phyloP scores from a whole-genome alignment of 2,888 invertebrate genomes.

The Drosophila paranaensis region DNA sequence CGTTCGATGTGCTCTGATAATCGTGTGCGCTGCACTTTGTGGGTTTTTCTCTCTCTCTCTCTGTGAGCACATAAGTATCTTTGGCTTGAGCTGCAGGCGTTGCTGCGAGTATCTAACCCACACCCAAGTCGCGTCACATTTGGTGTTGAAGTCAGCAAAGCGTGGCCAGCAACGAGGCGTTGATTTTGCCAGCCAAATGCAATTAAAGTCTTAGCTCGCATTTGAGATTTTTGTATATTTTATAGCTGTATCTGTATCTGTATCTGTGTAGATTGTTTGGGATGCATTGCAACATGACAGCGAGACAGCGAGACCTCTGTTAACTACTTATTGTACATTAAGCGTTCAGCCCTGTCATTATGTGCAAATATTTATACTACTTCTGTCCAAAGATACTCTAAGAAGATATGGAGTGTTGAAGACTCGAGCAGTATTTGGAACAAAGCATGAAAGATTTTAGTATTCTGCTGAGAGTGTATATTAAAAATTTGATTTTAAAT shows the following conservation, averaged over 20 bases:
- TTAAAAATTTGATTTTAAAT: neutral
- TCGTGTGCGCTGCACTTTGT: slow-evolving; percentile 44
- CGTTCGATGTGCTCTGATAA: slow-evolving; percentile 56
- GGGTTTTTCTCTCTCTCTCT: slow-evolving; percentile 19
- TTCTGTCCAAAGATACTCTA: slow-evolving; percentile 11
- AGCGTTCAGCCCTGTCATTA: slow-evolving; percentile 29
- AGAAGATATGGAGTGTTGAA: neutral
- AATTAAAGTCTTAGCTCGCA: slow-evolving; percentile 55
- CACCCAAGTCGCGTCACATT: slow-evolving; percentile 33
- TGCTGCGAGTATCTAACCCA: slow-evolving; percentile 35
- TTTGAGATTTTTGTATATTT: slow-evolving; percentile 14
- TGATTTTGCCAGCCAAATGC: slow-evolving; percentile 63
- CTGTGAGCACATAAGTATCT: slow-evolving; percentile 21
- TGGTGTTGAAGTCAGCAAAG: slow-evolving; percentile 58
- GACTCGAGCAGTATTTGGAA: neutral
- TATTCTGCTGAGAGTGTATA: too few relatives aligned
- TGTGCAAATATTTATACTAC: slow-evolving; percentile 11
- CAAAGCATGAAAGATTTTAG: too few relatives aligned
- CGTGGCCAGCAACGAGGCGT: slow-evolving; percentile 63
- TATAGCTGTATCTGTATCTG: slow-evolving; percentile 12
- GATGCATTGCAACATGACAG: slow-evolving; percentile 45
- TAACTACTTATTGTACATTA: slow-evolving; percentile 45
- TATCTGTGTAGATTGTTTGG: slow-evolving; percentile 26
- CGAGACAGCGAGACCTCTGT: slow-evolving; percentile 11
- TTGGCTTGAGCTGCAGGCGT: slow-evolving; percentile 41